phyloP scores from a whole-genome alignment of 1,140 invertebrate species.

The Periplaneta americana region DNA sequence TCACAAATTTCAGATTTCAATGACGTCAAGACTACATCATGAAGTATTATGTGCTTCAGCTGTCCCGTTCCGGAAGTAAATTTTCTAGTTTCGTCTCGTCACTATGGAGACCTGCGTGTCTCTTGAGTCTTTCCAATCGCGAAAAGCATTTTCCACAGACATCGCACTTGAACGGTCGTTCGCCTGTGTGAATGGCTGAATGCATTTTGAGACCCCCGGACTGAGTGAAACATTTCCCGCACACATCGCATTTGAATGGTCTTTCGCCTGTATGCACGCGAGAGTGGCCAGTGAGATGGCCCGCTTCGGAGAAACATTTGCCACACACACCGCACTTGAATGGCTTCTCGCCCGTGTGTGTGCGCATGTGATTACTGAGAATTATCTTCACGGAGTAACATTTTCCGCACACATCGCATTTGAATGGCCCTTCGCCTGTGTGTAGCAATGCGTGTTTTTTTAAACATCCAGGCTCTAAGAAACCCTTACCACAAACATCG shows the following conservation, averaged over 20 bases:
- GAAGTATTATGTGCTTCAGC: too few relatives aligned
- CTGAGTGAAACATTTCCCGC: slow-evolving; percentile 37
- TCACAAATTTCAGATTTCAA: too few relatives aligned
- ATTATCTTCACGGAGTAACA: slow-evolving; percentile 39
- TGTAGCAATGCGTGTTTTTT: too few relatives aligned
- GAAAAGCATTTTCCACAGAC: neutral
- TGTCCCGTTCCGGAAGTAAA: too few relatives aligned
- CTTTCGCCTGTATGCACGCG: slow-evolving; percentile 26
- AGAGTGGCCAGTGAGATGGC: slow-evolving; percentile 4
- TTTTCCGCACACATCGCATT: slow-evolving; percentile 39
- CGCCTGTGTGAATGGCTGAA: slow-evolving; percentile 40
- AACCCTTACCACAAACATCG: too few relatives aligned
- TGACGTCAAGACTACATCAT: too few relatives aligned
- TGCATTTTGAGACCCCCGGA: slow-evolving; percentile 6
- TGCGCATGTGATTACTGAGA: slow-evolving; percentile 47
- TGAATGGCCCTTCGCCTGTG: slow-evolving; percentile 33
- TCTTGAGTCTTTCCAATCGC: neutral
- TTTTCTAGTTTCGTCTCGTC: too few relatives aligned
- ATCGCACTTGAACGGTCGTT: slow-evolving; percentile 23
- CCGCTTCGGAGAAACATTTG: slow-evolving; percentile 35
- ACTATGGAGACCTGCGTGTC: slow-evolving; percentile 37
- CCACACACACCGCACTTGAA: slow-evolving; percentile 43
- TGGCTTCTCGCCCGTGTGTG: slow-evolving; percentile 48
- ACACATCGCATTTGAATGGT: slow-evolving; percentile 35
- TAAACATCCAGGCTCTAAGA: too few relatives aligned